Conservation (phyloP, 2,113 vertebrate species). For the Oryzias curvinotus region DNA sequence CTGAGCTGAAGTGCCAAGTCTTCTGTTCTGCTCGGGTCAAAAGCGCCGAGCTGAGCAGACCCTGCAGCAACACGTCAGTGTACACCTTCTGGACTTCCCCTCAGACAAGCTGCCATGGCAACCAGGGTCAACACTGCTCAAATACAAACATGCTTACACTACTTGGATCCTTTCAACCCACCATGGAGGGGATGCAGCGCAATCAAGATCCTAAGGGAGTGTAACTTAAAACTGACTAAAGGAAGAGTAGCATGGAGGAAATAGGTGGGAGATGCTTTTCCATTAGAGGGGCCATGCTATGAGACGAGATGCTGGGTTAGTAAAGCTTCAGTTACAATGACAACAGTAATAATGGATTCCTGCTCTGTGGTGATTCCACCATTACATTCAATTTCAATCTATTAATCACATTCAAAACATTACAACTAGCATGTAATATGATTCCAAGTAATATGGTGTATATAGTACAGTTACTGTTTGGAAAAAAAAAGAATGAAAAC, state of each 20-base stretch:
- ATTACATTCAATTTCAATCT: no score
- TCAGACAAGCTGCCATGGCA: conserved; percentile 57
- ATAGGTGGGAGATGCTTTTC: conserved; percentile 70
- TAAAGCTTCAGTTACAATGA: conserved; percentile 51
- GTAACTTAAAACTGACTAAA: conserved; percentile 67
- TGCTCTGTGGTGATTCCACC: no score
- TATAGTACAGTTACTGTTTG: no score
- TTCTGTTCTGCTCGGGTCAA: conserved; percentile 32
- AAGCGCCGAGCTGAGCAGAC: conserved; percentile 62
- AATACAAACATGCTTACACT: conserved; percentile 58
- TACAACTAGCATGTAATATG: no score
- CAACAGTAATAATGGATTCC: neutral
- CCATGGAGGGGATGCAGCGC: conserved; percentile 39
- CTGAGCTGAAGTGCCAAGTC: conserved; percentile 46
- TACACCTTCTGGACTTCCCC: conserved; percentile 63
- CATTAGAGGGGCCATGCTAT: conserved; percentile 32
- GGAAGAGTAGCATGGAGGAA: conserved; percentile 48
- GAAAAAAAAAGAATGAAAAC: neutral
- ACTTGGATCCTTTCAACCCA: conserved; percentile 51
- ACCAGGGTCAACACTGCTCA: conserved; percentile 64
- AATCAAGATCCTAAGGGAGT: conserved; percentile 46
- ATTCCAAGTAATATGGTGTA: no score
- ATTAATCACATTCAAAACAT: no score
- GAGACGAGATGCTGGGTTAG: conserved; percentile 37
- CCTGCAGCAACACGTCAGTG: conserved; percentile 51